Base-by-base conservation (phyloP, 2,888 invertebrate genomes). In the Muschampia plurimacula region DNA sequence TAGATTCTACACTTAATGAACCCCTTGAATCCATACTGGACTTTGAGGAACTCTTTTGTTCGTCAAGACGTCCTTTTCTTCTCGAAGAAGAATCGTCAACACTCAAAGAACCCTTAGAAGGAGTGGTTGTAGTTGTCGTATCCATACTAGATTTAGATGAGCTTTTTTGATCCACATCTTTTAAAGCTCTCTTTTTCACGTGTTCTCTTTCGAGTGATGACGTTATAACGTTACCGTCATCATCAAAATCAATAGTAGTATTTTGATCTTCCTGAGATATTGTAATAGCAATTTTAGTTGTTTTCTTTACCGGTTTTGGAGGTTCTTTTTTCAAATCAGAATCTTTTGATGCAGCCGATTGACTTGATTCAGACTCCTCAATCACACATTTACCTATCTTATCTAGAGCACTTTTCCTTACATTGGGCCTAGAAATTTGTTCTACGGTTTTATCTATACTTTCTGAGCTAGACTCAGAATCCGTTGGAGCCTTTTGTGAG, bases 1-100 rank as follows among this genome's bases (percentile, higher is more conserved):
- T n/a, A n/a, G n/a, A n/a, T n/a, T n/a, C 97, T 1, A 96, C 96
- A 80, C 96, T 96, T 8, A 96, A 85, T 1, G 96, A 96, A 36
- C 95, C 95, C 80, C 95, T 95, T 0, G 96, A 96, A 81, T 96
- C 96, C 77, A 96, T 95, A 79, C 96, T 96, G 3, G 96, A 96
- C 82, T 96, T 96, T 0, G 96, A 96, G 9, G 95, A 95, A 79
- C 95, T 95, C 76, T 95, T 95, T 78, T 95, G 95, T 69, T 95
- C 95, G 78, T 93, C 91, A 62, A 95, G 87, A 44, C 93, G 89
- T 44, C 87, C 84, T 79, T 89, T 93, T 71, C 91, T 85, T 78
- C 92, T 86, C 8, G 95, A 93, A 13, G 93, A 94, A 0, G 94
- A 91, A 81, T 95, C 95, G 75, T 95, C 95, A 59, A 95, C 94